A percentile compares a stretch with the other conserved stretches of the same genome.
Conservation (phyloP, 53 echinoderm and acorn worm genomes). For the Crossaster papposus region DNA sequence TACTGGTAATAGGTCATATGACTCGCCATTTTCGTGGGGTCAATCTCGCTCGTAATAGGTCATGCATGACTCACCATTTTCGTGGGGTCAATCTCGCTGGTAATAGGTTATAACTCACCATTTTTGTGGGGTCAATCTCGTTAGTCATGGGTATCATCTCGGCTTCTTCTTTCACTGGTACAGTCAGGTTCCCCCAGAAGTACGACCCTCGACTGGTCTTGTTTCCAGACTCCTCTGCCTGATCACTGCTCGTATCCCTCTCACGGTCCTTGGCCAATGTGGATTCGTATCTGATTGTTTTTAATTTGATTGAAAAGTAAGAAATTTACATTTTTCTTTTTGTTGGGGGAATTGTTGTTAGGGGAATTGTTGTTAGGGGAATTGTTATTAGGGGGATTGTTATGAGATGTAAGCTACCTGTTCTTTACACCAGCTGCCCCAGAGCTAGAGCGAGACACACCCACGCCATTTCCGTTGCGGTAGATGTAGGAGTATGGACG, state of each 20-base stretch:
- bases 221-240: neutral
- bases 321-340: too few species aligned
- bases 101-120: too few species aligned
- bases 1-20: too few species aligned
- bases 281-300: neutral
- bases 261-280: neutral
- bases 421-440: neutral
- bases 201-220: constrained; percentile 11
- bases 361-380: too few species aligned
- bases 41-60: neutral
- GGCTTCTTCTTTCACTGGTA: constrained; percentile 12
- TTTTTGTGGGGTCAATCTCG: constrained; percentile 20
- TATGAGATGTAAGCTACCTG: too few species aligned
- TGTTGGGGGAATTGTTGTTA: too few species aligned
- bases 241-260: neutral
- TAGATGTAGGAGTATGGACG: constrained; percentile 54
- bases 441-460: constrained; percentile 39
- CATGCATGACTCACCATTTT: constrained; percentile 26
- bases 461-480: neutral
- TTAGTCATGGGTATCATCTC: constrained; percentile 36
- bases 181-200: constrained; percentile 43
- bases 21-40: constrained; percentile 13
- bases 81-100: constrained; percentile 14
- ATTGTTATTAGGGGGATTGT: too few species aligned
- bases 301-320: too few species aligned